Evolutionary conservation across 2,888 invertebrate genomes (phyloP), one percentile per base, ranked within the genome.

Genomic region (Auanema freiburgensis): DNA sequence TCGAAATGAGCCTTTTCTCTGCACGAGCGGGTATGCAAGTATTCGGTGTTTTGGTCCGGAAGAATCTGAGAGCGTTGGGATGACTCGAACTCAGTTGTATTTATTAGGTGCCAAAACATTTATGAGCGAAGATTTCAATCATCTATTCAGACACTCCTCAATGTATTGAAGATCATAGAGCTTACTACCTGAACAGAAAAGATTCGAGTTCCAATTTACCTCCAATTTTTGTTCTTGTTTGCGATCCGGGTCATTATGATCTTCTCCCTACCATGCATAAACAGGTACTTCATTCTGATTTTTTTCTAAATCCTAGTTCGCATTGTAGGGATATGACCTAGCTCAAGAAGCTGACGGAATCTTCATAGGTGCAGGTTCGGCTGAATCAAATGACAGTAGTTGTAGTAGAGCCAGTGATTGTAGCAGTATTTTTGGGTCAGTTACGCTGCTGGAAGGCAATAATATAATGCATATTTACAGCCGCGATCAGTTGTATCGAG

Each of bases 171-270:
- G 43, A 62, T 60, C 43, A 42, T 44, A n/a, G 63, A 42, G 10
- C 41, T 50, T 43, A 42, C 40, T 18, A 46, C 49, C 1, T 21
- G 55, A 52, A 40, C 50, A 12, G 56, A 44, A 41, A 46, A 53
- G 56, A 18, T 51, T 25, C 24, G 18, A 64, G 50, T 56, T 41
- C 50, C 11, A 42, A 56, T 23, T 49, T 64, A 49, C 65, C 66
- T 16, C 67, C 69, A 50, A 63, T 66, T 23, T 59, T 65, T 49
- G 63, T 70, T 40, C 67, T 61, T 16, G 59, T 72, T 51, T 67
- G 69, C 53, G 72, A 72, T 59, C 72, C 72, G 11, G 51, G 64
- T 16, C 59, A 63, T 50, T 65, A 61, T 46, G 68, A 69, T 44
- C 49, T 63, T 12, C 55, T 72, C 4, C 72, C 69, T n/a, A 51